Evolutionary conservation across 2,797 vertebrate species (phyloP).

Genomic region (Dallia pectoralis): DNA sequence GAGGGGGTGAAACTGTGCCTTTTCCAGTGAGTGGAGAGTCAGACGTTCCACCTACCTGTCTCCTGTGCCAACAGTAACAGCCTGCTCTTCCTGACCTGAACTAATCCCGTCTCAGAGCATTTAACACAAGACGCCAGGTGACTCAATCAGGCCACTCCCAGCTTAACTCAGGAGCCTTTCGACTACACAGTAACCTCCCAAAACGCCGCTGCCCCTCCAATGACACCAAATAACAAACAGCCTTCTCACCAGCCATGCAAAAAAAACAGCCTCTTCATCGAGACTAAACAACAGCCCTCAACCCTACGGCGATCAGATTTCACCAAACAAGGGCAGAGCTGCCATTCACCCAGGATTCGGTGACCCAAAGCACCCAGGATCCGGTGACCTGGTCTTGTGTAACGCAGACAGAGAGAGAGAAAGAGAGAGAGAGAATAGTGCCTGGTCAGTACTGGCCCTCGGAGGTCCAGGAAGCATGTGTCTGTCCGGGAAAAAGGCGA

Average conservation of each 20-base stretch:
- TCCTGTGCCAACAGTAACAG: neutral
- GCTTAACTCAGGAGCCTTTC: slow-evolving; percentile 1
- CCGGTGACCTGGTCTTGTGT: neutral
- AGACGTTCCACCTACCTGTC: neutral
- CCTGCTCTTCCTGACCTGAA: neutral
- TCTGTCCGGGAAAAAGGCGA: neutral
- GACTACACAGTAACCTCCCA: neutral
- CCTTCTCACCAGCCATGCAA: too few species aligned
- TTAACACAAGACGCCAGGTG: slow-evolving; percentile 1
- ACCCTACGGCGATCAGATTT: slow-evolving; percentile 18
- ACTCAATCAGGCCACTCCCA: slow-evolving; percentile 12
- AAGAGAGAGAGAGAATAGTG: neutral
- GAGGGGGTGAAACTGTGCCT: neutral
- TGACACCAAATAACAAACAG: neutral
- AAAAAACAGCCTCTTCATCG: neutral
- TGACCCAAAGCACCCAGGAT: neutral
- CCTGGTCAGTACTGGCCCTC: neutral
- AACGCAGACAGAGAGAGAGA: neutral
- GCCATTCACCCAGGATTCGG: slow-evolving; percentile 1
- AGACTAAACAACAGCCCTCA: neutral
- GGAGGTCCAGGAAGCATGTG: neutral
- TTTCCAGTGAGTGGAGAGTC: neutral
- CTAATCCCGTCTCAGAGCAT: slow-evolving; percentile 6
- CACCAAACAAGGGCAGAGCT: slow-evolving; percentile 1
- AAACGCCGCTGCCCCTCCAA: neutral